Evolutionary conservation across 2,888 invertebrate species (phyloP), one percentile per base, ranked within the genome.

Genomic region (Drosophila koepferae): DNA sequence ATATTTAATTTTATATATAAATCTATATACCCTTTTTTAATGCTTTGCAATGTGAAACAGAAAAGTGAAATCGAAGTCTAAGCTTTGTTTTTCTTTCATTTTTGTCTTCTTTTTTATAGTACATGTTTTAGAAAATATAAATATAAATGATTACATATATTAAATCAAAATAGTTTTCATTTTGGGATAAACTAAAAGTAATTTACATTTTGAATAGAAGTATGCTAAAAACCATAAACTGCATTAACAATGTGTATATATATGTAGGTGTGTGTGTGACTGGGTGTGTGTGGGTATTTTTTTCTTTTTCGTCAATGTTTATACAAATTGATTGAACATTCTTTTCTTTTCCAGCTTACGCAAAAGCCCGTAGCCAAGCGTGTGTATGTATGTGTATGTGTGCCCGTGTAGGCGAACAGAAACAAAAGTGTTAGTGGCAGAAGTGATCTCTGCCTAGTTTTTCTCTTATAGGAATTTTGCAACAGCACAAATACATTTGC

Each of bases 41-140:
- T 84, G 81, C 82, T 77, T 86, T 81, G 84, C 86, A 86, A 67
- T 72, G 70, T 66, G n/a, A 72, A 77, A 73, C 66, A 72, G 5
- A 73, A 67, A 55, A 51, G 18, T 20, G 14, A 51, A 51, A 14
- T 51, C 16, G 38, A 54, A 65, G 40, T 71, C 51, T 43, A 78
- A 74, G 74, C 75, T 53, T 44, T 36, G 44, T 63, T 53, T 62
- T 36, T 60, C 58, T 44, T 74, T 69, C 40, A 61, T 41, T 54
- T 61, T 53, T 59, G 31, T 59, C 44, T 55, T 41, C 56, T 58
- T 41, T 62, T 55, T 16, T 74, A 77, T 77, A 77, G 77, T 77
- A 77, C 77, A 77, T 66, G 61, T 69, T 77, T 77, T 54, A 77
- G 64, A 77, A 60, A 44, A 68, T 77, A 69, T 51, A 77, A 60